phyloP scores from a whole-genome alignment of 2,888 invertebrate genomes.

The Empis livida region DNA sequence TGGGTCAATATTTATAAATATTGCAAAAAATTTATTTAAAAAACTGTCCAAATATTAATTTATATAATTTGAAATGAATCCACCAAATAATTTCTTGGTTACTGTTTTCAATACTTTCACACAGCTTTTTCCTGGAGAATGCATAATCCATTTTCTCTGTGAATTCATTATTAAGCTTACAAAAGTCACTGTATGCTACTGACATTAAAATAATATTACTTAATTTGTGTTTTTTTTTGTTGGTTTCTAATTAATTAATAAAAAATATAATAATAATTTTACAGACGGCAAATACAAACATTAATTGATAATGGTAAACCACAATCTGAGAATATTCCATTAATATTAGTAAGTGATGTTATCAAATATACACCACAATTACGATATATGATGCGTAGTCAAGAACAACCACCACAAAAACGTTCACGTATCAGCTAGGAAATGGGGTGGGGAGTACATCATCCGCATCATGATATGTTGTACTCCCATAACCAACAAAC shows the following conservation, averaged over 20 bases:
- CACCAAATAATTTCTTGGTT: too few species aligned
- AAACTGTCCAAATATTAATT: too few species aligned
- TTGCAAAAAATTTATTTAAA: too few species aligned
- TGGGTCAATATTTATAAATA: too few species aligned
- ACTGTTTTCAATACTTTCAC: too few species aligned
- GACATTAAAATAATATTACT: too few species aligned
- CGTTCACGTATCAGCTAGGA: conserved; percentile 37
- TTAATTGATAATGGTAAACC: conserved; percentile 64
- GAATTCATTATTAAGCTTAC: neutral
- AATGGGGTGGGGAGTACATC: conserved; percentile 38
- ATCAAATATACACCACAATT: conserved; percentile 77
- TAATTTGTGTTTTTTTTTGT: too few species aligned
- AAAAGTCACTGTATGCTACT: too few species aligned
- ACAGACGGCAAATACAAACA: conserved; percentile 61
- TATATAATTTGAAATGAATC: too few species aligned
- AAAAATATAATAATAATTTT: conserved; percentile 3
- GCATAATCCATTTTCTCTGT: neutral
- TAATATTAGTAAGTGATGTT: conserved; percentile 72
- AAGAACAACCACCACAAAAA: conserved; percentile 34
- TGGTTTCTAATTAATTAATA: too few species aligned
- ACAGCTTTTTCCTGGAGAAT: too few species aligned
- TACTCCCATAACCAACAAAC: conserved; percentile 31
- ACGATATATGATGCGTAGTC: conserved; percentile 61
- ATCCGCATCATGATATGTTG: conserved; percentile 30
- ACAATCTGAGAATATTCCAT: conserved; percentile 57